phyloP scores from a whole-genome alignment of 2,113 vertebrate genomes.

The Budorcas taxicolor region DNA sequence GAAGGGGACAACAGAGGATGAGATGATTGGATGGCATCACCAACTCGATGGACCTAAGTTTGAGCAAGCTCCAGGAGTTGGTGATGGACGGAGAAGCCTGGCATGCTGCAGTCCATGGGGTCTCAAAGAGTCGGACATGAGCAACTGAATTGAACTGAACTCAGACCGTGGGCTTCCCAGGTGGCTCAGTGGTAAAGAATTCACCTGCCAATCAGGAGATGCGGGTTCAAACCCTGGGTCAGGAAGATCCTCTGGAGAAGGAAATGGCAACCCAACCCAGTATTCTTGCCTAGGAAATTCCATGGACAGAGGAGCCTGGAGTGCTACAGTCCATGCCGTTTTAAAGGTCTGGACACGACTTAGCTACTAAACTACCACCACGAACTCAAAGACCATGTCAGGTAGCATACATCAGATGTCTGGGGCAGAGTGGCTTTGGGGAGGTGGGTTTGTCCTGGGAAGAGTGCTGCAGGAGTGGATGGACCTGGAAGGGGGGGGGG shows the following conservation, averaged over 20 bases:
- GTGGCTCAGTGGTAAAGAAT: neutral
- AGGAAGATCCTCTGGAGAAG: neutral
- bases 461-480: neutral
- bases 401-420: neutral
- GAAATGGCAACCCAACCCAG: neutral
- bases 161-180: neutral
- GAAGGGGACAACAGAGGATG: neutral
- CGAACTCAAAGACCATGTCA: neutral
- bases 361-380: neutral
- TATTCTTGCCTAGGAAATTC: neutral
- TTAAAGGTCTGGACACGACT: neutral
- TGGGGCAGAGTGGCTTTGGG: neutral
- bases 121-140: neutral
- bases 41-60: neutral
- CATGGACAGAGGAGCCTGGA: neutral
- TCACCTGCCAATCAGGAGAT: neutral
- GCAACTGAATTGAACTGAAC: neutral
- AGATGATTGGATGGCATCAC: neutral
- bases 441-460: neutral
- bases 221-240: neutral
- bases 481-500: neutral
- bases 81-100: neutral
- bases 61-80: neutral
- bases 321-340: neutral
- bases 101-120: neutral